These are phyloP conservation scores for Palythoa heliodiscus DNA, from an alignment of 92 coral and sea anemone genomes.

Conservation along the genomic window DNA sequence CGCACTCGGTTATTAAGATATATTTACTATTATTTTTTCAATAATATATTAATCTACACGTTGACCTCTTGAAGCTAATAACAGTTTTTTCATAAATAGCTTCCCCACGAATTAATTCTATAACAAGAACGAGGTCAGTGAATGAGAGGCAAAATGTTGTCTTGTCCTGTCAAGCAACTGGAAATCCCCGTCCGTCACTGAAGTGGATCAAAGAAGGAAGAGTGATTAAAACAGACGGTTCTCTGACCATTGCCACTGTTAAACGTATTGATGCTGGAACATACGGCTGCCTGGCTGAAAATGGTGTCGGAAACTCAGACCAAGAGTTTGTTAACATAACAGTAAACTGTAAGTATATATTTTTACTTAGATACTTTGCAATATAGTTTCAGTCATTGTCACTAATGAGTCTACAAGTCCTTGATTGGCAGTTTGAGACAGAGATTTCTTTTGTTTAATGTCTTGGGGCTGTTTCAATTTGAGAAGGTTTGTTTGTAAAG, in stretches of 20 bases:
- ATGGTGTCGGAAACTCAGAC: conserved; percentile 16
- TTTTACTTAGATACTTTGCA: too few relatives aligned
- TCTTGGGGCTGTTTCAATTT: too few relatives aligned
- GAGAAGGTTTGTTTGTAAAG: too few relatives aligned
- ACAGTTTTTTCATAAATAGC: not conserved
- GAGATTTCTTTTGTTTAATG: too few relatives aligned
- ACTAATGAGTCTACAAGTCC: too few relatives aligned
- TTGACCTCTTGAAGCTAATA: too few relatives aligned
- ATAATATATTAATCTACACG: too few relatives aligned
- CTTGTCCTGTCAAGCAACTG: conserved; percentile 5
- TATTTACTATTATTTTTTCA: too few relatives aligned
- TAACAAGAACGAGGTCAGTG: not conserved
- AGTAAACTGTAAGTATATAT: conserved; percentile 16
- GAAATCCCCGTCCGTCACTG: conserved; percentile 9
- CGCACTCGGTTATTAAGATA: too few relatives aligned
- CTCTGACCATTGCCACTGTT: not conserved
- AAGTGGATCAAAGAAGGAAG: conserved; percentile 30
- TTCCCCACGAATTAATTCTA: not conserved
- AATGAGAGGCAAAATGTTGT: not conserved
- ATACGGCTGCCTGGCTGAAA: conserved; percentile 21
- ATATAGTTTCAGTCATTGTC: too few relatives aligned
- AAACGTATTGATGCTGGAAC: not conserved
- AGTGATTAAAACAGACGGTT: not conserved
- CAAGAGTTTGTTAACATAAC: not conserved
- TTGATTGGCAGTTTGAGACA: too few relatives aligned